phyloP scores from a whole-genome alignment of 2,888 invertebrate genomes.

The Mallateleia sp. region DNA sequence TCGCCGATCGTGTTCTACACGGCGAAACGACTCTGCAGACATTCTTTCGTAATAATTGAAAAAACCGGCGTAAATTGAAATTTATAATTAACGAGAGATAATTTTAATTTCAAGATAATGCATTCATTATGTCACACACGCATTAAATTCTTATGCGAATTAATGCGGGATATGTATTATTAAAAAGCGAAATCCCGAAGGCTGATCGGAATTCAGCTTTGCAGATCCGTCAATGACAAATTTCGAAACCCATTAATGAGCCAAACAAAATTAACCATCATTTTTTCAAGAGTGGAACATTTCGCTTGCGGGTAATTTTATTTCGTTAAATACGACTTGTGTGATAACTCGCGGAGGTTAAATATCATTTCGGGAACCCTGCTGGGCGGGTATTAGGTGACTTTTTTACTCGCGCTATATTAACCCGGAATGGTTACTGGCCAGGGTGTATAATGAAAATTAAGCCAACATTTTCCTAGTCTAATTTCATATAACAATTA shows the following conservation, averaged over 20 bases:
- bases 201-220: no score
- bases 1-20: conserved; percentile 26
- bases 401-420: conserved; percentile 25
- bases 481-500: conserved; percentile 44
- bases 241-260: no score
- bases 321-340: conserved; percentile 10
- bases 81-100: conserved; percentile 40
- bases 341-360: conserved; percentile 34
- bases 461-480: conserved; percentile 17
- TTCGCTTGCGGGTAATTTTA: not conserved
- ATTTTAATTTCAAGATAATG: conserved; percentile 2
- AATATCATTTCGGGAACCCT: conserved; percentile 28
- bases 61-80: conserved; percentile 42
- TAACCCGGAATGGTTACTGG: conserved; percentile 11
- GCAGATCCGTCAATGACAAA: no score
- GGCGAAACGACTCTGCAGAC: not conserved
- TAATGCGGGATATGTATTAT: not conserved
- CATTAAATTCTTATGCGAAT: not conserved
- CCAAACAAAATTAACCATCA: no score
- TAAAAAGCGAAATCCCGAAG: not conserved
- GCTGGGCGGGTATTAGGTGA: not conserved
- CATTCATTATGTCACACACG: not conserved
- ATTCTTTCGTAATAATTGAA: conserved; percentile 32
- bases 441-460: conserved; percentile 32
- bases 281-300: no score